Conservation (phyloP, 1,140 invertebrate genomes). For the Dendrolimus kikuchii region DNA sequence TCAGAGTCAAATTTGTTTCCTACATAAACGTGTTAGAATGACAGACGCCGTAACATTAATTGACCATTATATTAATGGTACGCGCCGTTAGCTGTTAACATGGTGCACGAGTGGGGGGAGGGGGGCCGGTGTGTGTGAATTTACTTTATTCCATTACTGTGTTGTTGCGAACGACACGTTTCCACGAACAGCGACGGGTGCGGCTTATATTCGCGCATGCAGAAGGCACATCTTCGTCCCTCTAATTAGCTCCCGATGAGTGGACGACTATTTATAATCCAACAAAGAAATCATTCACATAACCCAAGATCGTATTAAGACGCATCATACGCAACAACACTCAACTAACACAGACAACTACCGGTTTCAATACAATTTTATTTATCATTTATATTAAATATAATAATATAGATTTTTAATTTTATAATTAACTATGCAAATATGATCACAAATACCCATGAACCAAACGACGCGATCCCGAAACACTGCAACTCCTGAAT, state of each 20-base stretch:
- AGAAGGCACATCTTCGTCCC: constrained; percentile 7
- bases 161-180: constrained; percentile 13
- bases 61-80: constrained; percentile 62
- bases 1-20: constrained; percentile 71
- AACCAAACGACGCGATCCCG: constrained; percentile 54
- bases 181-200: neutral
- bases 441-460: constrained; percentile 62
- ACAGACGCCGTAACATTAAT: constrained; percentile 62
- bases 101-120: constrained; percentile 35
- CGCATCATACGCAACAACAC: constrained; percentile 10
- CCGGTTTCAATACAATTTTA: constrained; percentile 39
- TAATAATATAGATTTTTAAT: constrained; percentile 42
- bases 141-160: constrained; percentile 9
- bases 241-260: constrained; percentile 18
- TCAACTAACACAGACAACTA: constrained; percentile 25
- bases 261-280: constrained; percentile 15
- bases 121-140: constrained; percentile 20
- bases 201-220: constrained; percentile 1
- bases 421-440: constrained; percentile 57
- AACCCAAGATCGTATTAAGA: constrained; percentile 1
- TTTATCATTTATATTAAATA: constrained; percentile 26
- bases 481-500: constrained; percentile 39
- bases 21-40: constrained; percentile 70
- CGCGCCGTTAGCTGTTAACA: constrained; percentile 37
- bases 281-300: neutral